Base-by-base conservation (phyloP, 2,113 vertebrate genomes). In the Thalassoma bifasciatum region DNA sequence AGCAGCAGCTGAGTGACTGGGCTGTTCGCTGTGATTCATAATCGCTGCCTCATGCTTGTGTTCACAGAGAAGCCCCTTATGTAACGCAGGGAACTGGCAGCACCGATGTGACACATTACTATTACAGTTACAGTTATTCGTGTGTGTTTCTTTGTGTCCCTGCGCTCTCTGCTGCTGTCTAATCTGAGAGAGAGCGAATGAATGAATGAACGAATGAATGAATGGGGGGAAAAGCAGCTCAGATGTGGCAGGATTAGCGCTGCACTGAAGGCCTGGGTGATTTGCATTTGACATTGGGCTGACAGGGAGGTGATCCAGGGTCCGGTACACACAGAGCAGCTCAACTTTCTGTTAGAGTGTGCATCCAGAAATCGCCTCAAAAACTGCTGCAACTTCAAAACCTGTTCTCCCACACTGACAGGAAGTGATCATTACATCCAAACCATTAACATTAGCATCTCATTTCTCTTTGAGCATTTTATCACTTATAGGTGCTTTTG, bases 221-320 rank as follows among this genome's bases (percentile, higher is more conserved):
- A 6, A 30, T 30, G 30, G 30, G 30, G 30, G 30, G 46, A 73
- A 64, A 79, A 86, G 78, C 78, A 62, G 83, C 70, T 85, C 53
- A 78, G 72, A 77, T 68, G 17, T 47, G 65, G 68, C 65, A 37
- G 91, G 91, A 90, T 90, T 92, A 89, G 80, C 44, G 0, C 57
- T 52, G 83, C 75, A 2, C 72, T 66, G 60, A 63, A 42, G 67
- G 84, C 80, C 81, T 56, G 53, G 46, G 81, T 76, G 83, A 80
- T 88, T 84, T 88, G 84, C 77, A 75, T 85, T 85, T 83, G 82
- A 91, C 86, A 77, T 87, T 85, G 81, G 84, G 71, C 72, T 70
- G 83, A 73, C 81, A 75, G 74, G 21, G 83, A 88, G 84, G 79
- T 56, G 67, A 89, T 66, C 46, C 83, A 36, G 84, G 84, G 81